These are phyloP conservation scores for Trissoscelio sp. DNA, from an alignment of 2,888 invertebrate species.

Conservation along the genomic window DNA sequence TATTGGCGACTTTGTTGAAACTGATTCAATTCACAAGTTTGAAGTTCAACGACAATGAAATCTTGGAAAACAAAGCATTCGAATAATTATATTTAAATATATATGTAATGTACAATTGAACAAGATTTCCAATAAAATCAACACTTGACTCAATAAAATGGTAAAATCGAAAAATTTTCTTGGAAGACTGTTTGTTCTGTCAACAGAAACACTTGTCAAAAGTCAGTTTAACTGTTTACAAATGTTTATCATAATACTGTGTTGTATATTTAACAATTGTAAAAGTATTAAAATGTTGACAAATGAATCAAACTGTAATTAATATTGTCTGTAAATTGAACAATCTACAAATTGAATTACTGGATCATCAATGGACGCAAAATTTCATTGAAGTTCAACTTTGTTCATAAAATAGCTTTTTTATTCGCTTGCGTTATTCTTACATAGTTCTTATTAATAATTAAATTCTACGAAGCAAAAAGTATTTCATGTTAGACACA, in stretches of 20 bases:
- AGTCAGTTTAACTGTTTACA: conserved; percentile 10
- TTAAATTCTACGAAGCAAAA: background rate
- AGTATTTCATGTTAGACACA: background rate
- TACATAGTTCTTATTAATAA: background rate
- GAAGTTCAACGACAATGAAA: conserved; percentile 23
- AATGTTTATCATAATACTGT: conserved; percentile 17
- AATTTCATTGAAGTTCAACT: conserved; percentile 36
- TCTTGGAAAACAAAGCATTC: background rate
- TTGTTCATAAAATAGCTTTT: background rate
- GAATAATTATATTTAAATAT: background rate
- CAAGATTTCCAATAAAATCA: conserved; percentile 7
- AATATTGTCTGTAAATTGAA: conserved; percentile 23
- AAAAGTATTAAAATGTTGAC: conserved; percentile 38
- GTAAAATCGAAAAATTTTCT: conserved; percentile 9
- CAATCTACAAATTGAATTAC: background rate
- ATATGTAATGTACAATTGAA: background rate
- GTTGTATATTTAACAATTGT: background rate
- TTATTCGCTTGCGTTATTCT: background rate
- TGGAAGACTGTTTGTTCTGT: conserved; percentile 54
- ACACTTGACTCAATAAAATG: conserved; percentile 33
- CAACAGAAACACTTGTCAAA: conserved; percentile 57
- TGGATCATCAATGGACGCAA: background rate
- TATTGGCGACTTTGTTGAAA: background rate
- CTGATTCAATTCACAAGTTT: background rate
- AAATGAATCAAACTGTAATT: conserved; percentile 11